A percentile compares a stretch with the other conserved stretches of the same genome.
Evolutionary conservation across 2,888 invertebrate genomes (phyloP).

Genomic region (Oconnorella tubifera): DNA sequence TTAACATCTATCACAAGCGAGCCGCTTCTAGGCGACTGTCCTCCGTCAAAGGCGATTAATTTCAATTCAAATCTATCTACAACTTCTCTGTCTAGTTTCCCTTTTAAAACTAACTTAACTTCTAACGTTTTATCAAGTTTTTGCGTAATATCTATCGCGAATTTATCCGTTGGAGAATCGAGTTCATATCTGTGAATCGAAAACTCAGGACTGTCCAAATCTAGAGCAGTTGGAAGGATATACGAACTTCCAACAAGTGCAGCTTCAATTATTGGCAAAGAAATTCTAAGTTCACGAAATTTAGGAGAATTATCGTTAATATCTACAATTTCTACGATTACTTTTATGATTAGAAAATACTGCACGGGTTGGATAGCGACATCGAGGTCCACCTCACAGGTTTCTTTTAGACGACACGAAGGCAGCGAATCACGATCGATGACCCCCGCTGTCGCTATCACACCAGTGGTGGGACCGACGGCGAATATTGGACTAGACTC

Average conservation of each 20-base stretch:
- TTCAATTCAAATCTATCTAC: slow-evolving; percentile 4
- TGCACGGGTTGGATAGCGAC: slow-evolving; percentile 30
- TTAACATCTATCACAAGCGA: slow-evolving; percentile 27
- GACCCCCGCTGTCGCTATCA: slow-evolving; percentile 25
- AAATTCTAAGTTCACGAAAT: slow-evolving; percentile 26
- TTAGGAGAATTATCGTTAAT: slow-evolving; percentile 34
- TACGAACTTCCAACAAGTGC: slow-evolving; percentile 26
- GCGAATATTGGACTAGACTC: slow-evolving; percentile 23
- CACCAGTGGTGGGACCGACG: slow-evolving; percentile 30
- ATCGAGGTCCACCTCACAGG: slow-evolving; percentile 31
- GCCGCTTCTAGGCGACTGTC: slow-evolving; percentile 19
- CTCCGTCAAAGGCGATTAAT: slow-evolving; percentile 19
- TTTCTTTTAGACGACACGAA: slow-evolving; percentile 18
- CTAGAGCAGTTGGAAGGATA: slow-evolving; percentile 32
- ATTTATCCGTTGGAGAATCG: slow-evolving; percentile 21
- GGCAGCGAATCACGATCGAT: slow-evolving; percentile 33
- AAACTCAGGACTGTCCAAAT: slow-evolving; percentile 30
- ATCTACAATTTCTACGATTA: slow-evolving; percentile 29
- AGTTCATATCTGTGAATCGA: slow-evolving; percentile 30
- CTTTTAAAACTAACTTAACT: slow-evolving; percentile 6
- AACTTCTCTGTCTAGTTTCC: slow-evolving; percentile 7
- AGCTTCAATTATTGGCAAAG: slow-evolving; percentile 29
- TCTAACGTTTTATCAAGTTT: slow-evolving; percentile 31
- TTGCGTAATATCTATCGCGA: slow-evolving; percentile 22
- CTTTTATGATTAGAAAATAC: slow-evolving; percentile 16